Conservation (phyloP, 2,113 vertebrate species). For the Parus major region DNA sequence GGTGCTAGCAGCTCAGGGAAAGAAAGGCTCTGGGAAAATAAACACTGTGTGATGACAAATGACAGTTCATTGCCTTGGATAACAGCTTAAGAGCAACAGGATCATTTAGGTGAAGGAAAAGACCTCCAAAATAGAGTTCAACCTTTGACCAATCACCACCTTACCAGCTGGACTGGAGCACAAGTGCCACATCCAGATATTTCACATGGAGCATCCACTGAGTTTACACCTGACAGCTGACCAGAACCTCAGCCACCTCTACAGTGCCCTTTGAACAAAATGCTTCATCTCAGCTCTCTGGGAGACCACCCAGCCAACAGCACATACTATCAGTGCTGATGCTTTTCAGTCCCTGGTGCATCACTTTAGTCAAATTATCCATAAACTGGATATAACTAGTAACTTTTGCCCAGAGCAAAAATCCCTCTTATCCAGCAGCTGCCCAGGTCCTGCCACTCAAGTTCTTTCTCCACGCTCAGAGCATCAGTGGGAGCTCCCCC, state of each 20-base stretch:
- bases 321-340: accelerated
- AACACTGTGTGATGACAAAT: background rate
- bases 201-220: background rate
- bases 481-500: background rate
- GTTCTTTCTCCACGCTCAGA: background rate
- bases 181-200: background rate
- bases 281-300: background rate
- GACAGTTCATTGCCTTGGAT: background rate
- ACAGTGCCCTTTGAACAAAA: background rate
- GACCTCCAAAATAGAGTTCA: background rate
- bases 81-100: background rate
- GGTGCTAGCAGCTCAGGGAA: background rate
- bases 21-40: background rate
- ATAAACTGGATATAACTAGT: background rate
- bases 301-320: background rate
- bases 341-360: background rate
- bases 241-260: background rate
- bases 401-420: background rate
- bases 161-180: background rate
- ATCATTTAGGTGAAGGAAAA: background rate
- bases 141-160: background rate
- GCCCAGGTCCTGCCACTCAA: background rate
- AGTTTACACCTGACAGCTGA: background rate
- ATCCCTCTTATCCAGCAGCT: background rate
- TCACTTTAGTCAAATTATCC: background rate